Percentiles rank a stretch among this genome's conserved stretches.
phyloP scores from a whole-genome alignment of 2,113 vertebrate genomes.

The Puma concolor region DNA sequence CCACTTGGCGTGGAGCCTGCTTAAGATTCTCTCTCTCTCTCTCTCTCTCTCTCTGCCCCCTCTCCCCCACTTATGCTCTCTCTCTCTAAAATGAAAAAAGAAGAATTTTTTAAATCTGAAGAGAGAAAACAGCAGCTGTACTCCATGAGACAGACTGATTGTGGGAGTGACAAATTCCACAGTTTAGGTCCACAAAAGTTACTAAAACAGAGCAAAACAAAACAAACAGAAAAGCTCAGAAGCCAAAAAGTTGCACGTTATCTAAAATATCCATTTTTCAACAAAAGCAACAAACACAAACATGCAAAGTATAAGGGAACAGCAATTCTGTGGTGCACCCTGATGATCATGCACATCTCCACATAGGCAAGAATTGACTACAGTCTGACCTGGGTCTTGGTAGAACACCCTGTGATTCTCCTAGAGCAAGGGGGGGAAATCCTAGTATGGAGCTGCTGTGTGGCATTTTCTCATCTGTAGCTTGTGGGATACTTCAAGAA shows the following conservation, averaged over 20 bases:
- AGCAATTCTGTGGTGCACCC: neutral
- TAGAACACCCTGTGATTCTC: neutral
- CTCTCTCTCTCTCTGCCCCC: no score
- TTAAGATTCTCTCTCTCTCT: no score
- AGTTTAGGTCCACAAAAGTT: neutral
- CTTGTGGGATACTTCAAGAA: neutral
- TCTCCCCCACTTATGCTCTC: no score
- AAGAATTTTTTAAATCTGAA: neutral
- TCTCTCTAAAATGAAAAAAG: no score
- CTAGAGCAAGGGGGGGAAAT: neutral
- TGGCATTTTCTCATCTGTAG: neutral
- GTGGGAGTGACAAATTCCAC: neutral
- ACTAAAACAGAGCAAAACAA: neutral
- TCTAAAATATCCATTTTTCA: neutral
- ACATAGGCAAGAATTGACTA: neutral
- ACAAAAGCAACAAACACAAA: neutral
- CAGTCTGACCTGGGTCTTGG: neutral
- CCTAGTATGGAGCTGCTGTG: neutral
- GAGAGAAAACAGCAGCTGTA: neutral
- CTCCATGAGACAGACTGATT: neutral
- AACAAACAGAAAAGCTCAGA: neutral
- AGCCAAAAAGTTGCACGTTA: neutral
- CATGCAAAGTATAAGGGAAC: neutral
- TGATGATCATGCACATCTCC: neutral
- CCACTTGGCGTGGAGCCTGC: no score